Evolutionary conservation across 2,888 invertebrate genomes (phyloP).

Genomic region (Cephus spinipes): DNA sequence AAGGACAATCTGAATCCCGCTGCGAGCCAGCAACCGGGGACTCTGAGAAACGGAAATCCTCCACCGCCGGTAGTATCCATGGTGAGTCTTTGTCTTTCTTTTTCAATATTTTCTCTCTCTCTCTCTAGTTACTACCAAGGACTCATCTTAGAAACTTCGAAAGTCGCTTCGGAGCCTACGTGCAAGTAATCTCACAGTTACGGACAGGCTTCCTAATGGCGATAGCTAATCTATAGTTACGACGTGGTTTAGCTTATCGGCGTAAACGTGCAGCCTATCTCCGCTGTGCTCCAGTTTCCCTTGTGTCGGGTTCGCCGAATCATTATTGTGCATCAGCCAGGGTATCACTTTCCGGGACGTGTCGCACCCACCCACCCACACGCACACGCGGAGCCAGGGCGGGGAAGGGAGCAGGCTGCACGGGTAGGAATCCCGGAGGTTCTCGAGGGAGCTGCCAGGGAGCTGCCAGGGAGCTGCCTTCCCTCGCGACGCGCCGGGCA

Average conservation of each 20-base stretch:
- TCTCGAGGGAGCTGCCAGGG: not conserved
- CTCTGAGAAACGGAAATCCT: constrained; percentile 63
- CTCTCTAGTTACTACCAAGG: not conserved
- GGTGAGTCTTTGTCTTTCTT: constrained; percentile 47
- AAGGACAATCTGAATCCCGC: constrained; percentile 63
- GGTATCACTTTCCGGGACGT: constrained; percentile 1
- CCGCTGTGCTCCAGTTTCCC: constrained; percentile 41
- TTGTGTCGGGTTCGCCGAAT: constrained; percentile 7
- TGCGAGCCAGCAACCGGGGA: constrained; percentile 61
- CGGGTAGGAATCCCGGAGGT: not conserved
- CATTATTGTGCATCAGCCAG: constrained; percentile 11
- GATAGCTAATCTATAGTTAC: not conserved
- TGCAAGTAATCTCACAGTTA: not conserved
- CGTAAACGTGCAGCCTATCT: constrained; percentile 34
- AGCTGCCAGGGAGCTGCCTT: not conserved
- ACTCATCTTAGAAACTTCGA: not conserved
- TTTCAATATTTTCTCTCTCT: not conserved
- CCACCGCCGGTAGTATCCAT: constrained; percentile 64
- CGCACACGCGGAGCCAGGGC: constrained; percentile 3
- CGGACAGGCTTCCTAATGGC: not conserved
- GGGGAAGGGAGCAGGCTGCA: constrained; percentile 26
- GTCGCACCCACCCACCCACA: no score
- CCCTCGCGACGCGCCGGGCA: not conserved
- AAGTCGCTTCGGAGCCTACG: not conserved
- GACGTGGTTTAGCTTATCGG: constrained; percentile 40